phyloP scores from a whole-genome alignment of 2,888 invertebrate genomes.

The Drosophila sordidula region DNA sequence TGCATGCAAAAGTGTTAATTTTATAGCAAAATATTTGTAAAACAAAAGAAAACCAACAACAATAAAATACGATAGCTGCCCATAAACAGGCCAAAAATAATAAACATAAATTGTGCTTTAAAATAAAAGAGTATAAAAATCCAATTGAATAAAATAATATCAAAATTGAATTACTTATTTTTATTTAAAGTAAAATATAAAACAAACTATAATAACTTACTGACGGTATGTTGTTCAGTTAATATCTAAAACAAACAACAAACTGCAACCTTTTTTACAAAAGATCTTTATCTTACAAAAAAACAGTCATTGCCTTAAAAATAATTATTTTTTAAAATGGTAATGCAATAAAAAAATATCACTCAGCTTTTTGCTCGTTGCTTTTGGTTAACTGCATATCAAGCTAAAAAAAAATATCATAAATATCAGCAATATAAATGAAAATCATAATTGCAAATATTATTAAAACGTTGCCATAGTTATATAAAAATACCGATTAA shows the following conservation, averaged over 20 bases:
- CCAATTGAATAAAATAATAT: too few species aligned
- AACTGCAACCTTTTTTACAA: too few species aligned
- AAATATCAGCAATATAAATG: conserved; percentile 2
- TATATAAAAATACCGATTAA: not conserved
- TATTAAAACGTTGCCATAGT: conserved; percentile 3
- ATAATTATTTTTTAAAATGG: too few species aligned
- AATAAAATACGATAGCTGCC: too few species aligned
- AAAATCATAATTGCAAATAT: not conserved
- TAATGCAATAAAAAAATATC: too few species aligned
- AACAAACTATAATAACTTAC: not conserved
- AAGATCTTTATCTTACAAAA: too few species aligned
- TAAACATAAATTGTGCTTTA: not conserved
- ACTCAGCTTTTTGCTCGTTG: too few species aligned
- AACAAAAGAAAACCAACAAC: not conserved
- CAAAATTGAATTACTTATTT: too few species aligned
- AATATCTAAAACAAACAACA: not conserved
- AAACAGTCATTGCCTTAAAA: too few species aligned
- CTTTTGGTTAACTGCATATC: not conserved
- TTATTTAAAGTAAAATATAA: not conserved
- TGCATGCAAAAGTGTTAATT: not conserved
- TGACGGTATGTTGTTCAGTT: not conserved
- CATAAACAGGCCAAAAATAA: not conserved
- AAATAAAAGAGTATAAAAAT: not conserved
- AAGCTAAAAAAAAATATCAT: not conserved
- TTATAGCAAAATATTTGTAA: not conserved